phyloP scores from a whole-genome alignment of 2,888 invertebrate species.

The Octonoba sinensis region DNA sequence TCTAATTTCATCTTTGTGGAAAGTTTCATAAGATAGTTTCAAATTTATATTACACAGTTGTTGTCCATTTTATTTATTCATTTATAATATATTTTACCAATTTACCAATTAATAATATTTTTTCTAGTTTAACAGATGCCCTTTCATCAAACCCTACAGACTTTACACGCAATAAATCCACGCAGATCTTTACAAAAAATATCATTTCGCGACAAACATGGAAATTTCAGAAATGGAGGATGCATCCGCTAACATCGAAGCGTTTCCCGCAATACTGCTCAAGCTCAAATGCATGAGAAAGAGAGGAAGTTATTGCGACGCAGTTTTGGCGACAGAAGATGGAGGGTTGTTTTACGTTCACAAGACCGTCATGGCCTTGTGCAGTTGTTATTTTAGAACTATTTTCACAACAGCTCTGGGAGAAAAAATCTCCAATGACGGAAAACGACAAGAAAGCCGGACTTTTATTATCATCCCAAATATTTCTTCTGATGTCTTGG shows the following conservation, averaged over 20 bases:
- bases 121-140: too few relatives aligned
- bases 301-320: conserved; percentile 11
- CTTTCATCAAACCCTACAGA: too few relatives aligned
- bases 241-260: not conserved
- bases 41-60: too few relatives aligned
- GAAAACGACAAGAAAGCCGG: conserved; percentile 70
- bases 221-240: too few relatives aligned
- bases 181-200: too few relatives aligned
- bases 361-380: conserved; percentile 84
- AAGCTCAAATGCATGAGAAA: conserved; percentile 2
- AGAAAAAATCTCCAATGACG: conserved; percentile 78
- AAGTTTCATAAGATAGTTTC: too few relatives aligned
- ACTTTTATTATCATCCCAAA: conserved; percentile 78
- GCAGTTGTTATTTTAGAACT: conserved; percentile 91
- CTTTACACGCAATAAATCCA: too few relatives aligned
- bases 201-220: too few relatives aligned
- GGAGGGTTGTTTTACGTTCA: conserved; percentile 19
- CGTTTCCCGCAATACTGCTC: not conserved
- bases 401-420: conserved; percentile 83
- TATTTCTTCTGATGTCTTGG: conserved; percentile 83
- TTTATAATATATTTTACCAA: too few relatives aligned
- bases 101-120: too few relatives aligned
- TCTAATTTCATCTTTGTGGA: too few relatives aligned
- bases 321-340: conserved; percentile 11
- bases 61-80: too few relatives aligned